Base-by-base conservation (phyloP, 1,140 invertebrate species). In the Stegodyphus mimosarum region DNA sequence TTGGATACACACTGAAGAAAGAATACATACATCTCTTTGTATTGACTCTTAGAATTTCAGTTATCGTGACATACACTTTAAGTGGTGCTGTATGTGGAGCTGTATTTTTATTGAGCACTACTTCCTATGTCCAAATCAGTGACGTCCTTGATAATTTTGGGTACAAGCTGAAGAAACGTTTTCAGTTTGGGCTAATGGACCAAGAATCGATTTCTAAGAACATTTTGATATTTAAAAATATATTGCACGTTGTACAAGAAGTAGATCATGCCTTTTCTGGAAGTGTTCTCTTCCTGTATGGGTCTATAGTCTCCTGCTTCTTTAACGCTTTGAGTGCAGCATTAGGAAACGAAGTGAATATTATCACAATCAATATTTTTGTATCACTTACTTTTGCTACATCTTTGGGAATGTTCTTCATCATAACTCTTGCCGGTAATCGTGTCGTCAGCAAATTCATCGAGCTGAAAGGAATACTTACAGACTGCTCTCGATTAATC, bases 261-360 rank as follows among this genome's bases (percentile, higher is more conserved):
- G 70, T 66, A 1, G 79, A 81, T 7, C 2, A 18, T 7, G 69
- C 79, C 4, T 64, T 81, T n/a, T 72, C 79, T 6, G 18, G 13
- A 9, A 10, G 48, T 5, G 79, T 81, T 51, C 79, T 81, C 5
- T 73, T 63, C 49, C n/a, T 81, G 2, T 81, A 73, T 7, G 69
- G 79, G 6, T 17, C 55, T 13, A n/a, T 48, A 11, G 7, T 81
- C 1, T 51, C 70, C 15, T 63, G 53, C 33, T 81, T 81, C 33
- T 81, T 73, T 15, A 72, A 63, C 49, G 70, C 53, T 15, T 15
- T 66, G 1, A 73, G 79, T 17, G 50, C 73, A 6, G 49, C 7
- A 7, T 15, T 72, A 2, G 7, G 4, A 53, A 49, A 17, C 10
- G 49, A 3, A 60, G 18, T 7, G 4, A 51, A 9, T 60, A 11